Evolutionary conservation across 1,140 invertebrate species (phyloP), one percentile per base, ranked within the genome.

Genomic region (Drosophila ficusphila): DNA sequence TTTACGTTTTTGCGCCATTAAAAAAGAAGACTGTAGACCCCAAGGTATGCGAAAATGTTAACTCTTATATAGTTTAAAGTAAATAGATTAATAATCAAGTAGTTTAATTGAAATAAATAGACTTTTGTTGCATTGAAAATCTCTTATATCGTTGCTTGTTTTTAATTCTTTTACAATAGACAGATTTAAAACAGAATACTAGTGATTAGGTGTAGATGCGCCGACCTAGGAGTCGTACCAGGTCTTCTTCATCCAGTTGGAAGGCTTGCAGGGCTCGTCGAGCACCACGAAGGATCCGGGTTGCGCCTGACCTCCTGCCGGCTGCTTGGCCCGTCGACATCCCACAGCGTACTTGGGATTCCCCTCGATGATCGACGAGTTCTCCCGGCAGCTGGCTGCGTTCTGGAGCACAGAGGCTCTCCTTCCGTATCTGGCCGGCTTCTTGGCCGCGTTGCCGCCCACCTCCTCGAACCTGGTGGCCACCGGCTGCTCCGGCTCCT

Each of bases 241-340:
- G 33, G 82, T 89, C 49, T 89, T 85, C 38, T 91, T 90, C 89
- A 91, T 91, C 90, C 90, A 91, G 44, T 89, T 81, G 71, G 75
- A 82, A 62, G 75, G 76, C 61, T 90, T 90, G 52, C 82, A 82
- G 0, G 89, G 82, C 36, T 90, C 89, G 9, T 91, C 76, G 2
- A 91, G 77, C 6, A 91, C 89, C 49, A 91, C 79, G 61, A 91
- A 91, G 4, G 90, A 61, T 14, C 61, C 76, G 9, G 76, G 67
- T 9, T 44, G 54, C 3, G 27, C 31, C 12, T 76, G 73, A 14
- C 61, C 76, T 23, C 77, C 68, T 0, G 38, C 46, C 16, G 64
- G 68, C 6, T 53, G 64, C 46, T 90, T 82, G 19, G 61, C 51
- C 2, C 73, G 73, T 0, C 76, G 73, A 49, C 70, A 74, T 31